Evolutionary conservation across 2,888 invertebrate species (phyloP).

Genomic region (Nebria brevicollis): DNA sequence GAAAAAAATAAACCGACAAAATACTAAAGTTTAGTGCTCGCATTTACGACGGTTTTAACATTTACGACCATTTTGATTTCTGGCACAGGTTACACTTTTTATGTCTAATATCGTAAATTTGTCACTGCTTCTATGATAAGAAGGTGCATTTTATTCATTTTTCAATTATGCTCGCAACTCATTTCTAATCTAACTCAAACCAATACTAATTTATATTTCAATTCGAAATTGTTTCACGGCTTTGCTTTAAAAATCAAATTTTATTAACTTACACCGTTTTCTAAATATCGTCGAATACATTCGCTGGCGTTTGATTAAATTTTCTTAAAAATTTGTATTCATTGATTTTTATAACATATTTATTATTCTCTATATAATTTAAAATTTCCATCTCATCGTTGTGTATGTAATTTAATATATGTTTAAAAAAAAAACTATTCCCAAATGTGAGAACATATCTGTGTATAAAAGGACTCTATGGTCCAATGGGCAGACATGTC

Average conservation of each 20-base stretch:
- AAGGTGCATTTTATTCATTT: background rate
- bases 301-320: too few relatives aligned
- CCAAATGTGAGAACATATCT: constrained; percentile 1
- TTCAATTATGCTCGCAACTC: too few relatives aligned
- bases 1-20: background rate
- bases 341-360: too few relatives aligned
- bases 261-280: too few relatives aligned
- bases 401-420: background rate
- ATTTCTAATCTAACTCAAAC: too few relatives aligned
- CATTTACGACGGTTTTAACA: constrained; percentile 1
- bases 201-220: too few relatives aligned
- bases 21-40: background rate
- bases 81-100: background rate
- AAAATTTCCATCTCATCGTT: too few relatives aligned
- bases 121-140: background rate
- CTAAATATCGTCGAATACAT: too few relatives aligned
- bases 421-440: background rate
- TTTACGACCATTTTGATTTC: constrained; percentile 1
- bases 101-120: background rate
- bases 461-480: background rate
- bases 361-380: too few relatives aligned
- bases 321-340: too few relatives aligned
- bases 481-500: background rate
- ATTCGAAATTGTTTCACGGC: too few relatives aligned
- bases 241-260: too few relatives aligned